Conservation (phyloP, 2,888 invertebrate genomes). For the Troides aeacus region DNA sequence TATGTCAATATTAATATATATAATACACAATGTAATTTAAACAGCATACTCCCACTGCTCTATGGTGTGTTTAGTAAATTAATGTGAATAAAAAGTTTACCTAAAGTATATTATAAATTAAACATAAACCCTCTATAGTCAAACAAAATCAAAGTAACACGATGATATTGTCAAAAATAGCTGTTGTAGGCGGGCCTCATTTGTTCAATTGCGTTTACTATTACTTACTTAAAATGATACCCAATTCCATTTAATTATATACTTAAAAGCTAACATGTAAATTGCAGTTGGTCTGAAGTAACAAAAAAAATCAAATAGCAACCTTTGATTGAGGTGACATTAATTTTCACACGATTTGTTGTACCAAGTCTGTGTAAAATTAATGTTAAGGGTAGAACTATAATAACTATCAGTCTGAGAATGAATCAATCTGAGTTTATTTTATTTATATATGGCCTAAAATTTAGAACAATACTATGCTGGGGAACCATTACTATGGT, state of each 20-base stretch:
- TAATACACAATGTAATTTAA: too few relatives aligned
- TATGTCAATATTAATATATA: too few relatives aligned
- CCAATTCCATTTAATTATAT: neutral
- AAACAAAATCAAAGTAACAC: too few relatives aligned
- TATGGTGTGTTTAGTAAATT: too few relatives aligned
- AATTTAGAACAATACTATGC: constrained; percentile 4
- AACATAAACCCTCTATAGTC: too few relatives aligned
- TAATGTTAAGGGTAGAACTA: constrained; percentile 5
- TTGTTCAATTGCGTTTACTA: too few relatives aligned
- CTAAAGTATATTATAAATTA: too few relatives aligned
- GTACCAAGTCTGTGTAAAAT: constrained; percentile 16
- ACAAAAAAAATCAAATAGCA: constrained; percentile 17
- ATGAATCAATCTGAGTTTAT: neutral
- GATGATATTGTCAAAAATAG: too few relatives aligned
- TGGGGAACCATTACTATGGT: constrained; percentile 5
- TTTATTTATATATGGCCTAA: constrained; percentile 2
- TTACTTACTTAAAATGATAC: too few relatives aligned
- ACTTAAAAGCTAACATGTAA: constrained; percentile 36
- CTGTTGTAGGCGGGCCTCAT: too few relatives aligned
- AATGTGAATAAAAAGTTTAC: too few relatives aligned
- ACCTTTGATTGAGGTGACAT: constrained; percentile 10
- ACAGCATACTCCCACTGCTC: too few relatives aligned
- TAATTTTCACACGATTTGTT: constrained; percentile 22
- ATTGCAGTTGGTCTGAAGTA: constrained; percentile 63
- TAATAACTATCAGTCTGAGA: neutral